Conservation (phyloP, 1,140 invertebrate species). For the Bathynomus jamesi region DNA sequence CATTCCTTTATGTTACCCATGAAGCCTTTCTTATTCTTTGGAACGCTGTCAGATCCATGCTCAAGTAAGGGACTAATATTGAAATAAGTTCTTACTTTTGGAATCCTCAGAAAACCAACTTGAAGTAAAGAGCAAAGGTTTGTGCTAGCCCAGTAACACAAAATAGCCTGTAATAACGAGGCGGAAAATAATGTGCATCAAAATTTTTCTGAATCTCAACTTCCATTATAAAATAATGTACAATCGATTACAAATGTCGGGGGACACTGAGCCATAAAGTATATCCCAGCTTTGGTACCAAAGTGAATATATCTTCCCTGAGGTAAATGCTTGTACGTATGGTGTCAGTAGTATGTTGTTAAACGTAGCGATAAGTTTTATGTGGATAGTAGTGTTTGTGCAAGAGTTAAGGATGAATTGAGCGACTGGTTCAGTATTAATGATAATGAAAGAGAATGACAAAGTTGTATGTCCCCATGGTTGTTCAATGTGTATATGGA, state of each 20-base stretch:
- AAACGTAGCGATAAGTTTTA: too few relatives aligned
- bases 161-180: constrained; percentile 57
- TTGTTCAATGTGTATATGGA: too few relatives aligned
- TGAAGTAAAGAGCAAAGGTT: constrained; percentile 83
- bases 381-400: too few relatives aligned
- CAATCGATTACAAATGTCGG: too few relatives aligned
- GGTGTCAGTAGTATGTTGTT: too few relatives aligned
- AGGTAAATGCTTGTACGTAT: not conserved
- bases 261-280: too few relatives aligned
- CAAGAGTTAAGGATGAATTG: too few relatives aligned
- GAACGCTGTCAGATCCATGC: constrained; percentile 52
- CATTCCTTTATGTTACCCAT: constrained; percentile 69
- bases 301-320: not conserved
- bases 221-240: not conserved
- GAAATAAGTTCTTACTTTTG: constrained; percentile 62
- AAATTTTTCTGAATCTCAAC: not conserved
- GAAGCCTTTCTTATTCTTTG: constrained; percentile 66
- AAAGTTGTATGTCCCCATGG: not conserved
- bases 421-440: too few relatives aligned
- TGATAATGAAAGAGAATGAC: not conserved
- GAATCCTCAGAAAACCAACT: constrained; percentile 67
- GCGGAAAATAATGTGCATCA: not conserved
- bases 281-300: too few relatives aligned
- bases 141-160: constrained; percentile 81
- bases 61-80: constrained; percentile 62